Evolutionary conservation across 35 echinoderm and acorn worm species (phyloP).

Genomic region (Heliocidaris erythrogramma): DNA sequence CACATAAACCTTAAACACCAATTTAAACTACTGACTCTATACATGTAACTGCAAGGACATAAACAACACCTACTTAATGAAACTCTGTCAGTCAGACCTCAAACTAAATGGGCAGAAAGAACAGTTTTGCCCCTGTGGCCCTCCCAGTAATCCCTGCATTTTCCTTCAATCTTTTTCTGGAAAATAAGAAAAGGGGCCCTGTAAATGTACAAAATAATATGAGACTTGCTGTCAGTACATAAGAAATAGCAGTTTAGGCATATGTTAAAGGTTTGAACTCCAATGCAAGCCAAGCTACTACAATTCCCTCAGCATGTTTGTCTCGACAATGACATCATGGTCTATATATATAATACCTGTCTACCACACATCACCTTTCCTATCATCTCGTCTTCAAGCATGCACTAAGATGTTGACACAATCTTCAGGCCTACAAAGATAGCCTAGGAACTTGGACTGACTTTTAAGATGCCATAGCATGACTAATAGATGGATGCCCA

Average conservation of each 20-base stretch:
- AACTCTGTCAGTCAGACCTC: background rate
- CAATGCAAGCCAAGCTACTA: too few species aligned
- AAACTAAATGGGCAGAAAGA: background rate
- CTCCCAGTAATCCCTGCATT: too few species aligned
- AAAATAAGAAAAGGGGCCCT: too few species aligned
- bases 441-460: background rate
- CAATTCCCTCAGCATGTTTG: too few species aligned
- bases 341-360: background rate
- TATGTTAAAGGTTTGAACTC: too few species aligned
- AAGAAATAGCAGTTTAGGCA: too few species aligned
- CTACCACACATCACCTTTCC: background rate
- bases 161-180: too few species aligned
- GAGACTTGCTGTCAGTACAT: too few species aligned
- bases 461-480: slow-evolving; percentile 11
- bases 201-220: too few species aligned
- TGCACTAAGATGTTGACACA: background rate
- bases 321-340: background rate
- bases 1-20: background rate
- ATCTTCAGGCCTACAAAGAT: background rate
- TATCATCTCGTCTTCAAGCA: background rate
- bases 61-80: background rate
- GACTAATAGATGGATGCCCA: background rate
- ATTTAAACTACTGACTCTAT: background rate
- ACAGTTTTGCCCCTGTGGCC: too few species aligned
- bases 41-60: background rate